phyloP scores from a whole-genome alignment of 2,888 invertebrate species.

The Apotomis turbidana region DNA sequence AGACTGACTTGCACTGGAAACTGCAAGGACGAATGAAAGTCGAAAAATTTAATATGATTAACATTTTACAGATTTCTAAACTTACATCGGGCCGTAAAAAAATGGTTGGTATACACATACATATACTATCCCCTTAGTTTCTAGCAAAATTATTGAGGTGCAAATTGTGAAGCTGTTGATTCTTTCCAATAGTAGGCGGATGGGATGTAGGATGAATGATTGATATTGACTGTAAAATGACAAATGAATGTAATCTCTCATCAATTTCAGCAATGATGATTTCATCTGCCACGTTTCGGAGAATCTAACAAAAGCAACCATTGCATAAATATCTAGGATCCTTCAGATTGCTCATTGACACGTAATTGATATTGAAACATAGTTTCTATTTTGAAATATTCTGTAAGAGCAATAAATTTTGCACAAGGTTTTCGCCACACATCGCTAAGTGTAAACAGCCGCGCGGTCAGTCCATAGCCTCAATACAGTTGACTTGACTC shows the following conservation, averaged over 20 bases:
- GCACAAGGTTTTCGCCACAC: conserved; percentile 46
- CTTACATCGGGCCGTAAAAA: no score
- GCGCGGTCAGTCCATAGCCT: conserved; percentile 50
- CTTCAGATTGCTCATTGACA: neutral
- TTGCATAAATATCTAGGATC: neutral
- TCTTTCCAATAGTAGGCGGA: conserved; percentile 1
- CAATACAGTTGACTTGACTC: conserved; percentile 66
- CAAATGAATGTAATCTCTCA: conserved; percentile 1
- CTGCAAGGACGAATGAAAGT: no score
- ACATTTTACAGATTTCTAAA: neutral
- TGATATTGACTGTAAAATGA: conserved; percentile 15
- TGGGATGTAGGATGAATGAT: conserved; percentile 2
- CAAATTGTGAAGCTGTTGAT: conserved; percentile 4
- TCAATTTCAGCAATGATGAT: conserved; percentile 4
- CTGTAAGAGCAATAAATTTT: conserved; percentile 18
- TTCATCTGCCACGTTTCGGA: neutral
- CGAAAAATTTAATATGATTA: no score
- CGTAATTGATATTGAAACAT: neutral
- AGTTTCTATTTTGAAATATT: conserved; percentile 18
- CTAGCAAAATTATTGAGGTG: neutral
- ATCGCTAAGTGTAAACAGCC: conserved; percentile 55
- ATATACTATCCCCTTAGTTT: neutral
- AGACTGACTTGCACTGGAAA: no score
- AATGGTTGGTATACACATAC: no score
- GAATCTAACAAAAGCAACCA: neutral